These are phyloP conservation scores for Papilio aristodemus DNA, from an alignment of 1,140 invertebrate species.

Conservation along the genomic window DNA sequence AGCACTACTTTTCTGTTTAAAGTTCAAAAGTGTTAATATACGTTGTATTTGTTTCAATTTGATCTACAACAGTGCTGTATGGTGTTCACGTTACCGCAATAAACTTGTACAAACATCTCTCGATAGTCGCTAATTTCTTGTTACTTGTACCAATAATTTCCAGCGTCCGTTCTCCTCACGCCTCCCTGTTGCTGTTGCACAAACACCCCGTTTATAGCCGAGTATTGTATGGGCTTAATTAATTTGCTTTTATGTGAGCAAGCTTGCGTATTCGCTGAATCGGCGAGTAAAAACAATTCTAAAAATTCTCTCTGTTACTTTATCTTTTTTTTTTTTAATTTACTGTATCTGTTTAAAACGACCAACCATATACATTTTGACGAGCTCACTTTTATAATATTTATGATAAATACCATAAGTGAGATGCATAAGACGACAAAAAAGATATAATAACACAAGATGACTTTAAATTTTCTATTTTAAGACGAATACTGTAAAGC, in stretches of 20 bases:
- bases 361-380: not conserved
- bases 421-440: no score
- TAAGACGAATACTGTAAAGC: no score
- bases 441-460: no score
- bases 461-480: no score
- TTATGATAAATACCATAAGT: no score
- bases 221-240: slow-evolving; percentile 65
- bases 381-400: not conserved
- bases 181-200: slow-evolving; percentile 45
- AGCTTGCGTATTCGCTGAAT: slow-evolving; percentile 49
- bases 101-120: slow-evolving; percentile 14
- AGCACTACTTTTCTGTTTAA: not conserved
- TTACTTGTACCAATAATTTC: slow-evolving; percentile 39
- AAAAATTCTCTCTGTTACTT: not conserved
- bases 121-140: slow-evolving; percentile 26
- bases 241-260: slow-evolving; percentile 72
- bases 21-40: slow-evolving; percentile 7
- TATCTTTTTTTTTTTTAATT: no score
- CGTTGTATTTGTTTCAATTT: not conserved
- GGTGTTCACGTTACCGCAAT: not conserved
- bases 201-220: slow-evolving; percentile 54
- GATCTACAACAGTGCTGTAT: not conserved
- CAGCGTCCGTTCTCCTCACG: slow-evolving; percentile 37
- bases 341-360: not conserved
- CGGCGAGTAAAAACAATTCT: slow-evolving; percentile 36